Percentiles rank a stretch among this genome's conserved stretches.
Conservation (phyloP, 2,888 invertebrate species). For the Phengaris arion region DNA sequence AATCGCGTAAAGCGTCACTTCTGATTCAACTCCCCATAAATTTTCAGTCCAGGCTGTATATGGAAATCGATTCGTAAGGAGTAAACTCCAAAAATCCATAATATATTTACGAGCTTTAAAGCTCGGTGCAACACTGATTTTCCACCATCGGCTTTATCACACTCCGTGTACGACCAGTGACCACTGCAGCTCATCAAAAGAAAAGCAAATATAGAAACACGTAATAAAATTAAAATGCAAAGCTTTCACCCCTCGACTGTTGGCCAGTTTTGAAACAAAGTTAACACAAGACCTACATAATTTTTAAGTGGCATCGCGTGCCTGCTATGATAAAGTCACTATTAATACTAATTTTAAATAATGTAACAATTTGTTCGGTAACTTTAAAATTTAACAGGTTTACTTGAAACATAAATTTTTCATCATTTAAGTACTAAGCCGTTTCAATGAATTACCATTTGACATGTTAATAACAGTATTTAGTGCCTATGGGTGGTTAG, state of each 20-base stretch:
- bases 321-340: conserved; percentile 12
- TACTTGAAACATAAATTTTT: conserved; percentile 1
- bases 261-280: conserved; percentile 1
- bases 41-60: no score
- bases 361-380: conserved; percentile 8
- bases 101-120: no score
- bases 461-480: conserved; percentile 7
- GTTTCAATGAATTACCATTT: conserved; percentile 6
- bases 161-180: no score
- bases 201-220: conserved; percentile 38
- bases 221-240: conserved; percentile 49
- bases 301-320: conserved; percentile 21
- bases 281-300: conserved; percentile 4
- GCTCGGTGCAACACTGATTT: no score
- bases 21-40: no score
- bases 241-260: background rate
- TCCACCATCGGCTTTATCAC: no score
- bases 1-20: no score
- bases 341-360: conserved; percentile 21
- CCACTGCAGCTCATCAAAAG: no score
- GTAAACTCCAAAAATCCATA: no score
- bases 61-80: no score
- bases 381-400: background rate
- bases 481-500: background rate
- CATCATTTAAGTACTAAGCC: background rate